These are phyloP conservation scores for Bombus waltoni DNA, from an alignment of 1,140 invertebrate genomes.

Conservation along the genomic window DNA sequence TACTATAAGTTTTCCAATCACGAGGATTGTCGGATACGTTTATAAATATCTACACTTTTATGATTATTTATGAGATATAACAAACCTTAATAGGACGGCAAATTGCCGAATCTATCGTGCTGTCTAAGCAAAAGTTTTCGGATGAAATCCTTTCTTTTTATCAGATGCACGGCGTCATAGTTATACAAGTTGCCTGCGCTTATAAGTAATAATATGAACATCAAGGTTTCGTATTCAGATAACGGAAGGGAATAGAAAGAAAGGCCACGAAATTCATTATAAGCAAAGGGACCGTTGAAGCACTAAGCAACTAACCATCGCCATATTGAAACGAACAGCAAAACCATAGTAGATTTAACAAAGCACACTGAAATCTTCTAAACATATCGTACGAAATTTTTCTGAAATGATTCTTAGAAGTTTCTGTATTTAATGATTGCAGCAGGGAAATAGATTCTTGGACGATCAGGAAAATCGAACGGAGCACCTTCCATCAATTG, in stretches of 20 bases:
- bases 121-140: slow-evolving; percentile 5
- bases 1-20: background rate
- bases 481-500: slow-evolving; percentile 45
- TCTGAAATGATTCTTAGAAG: background rate
- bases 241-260: slow-evolving; percentile 23
- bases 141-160: slow-evolving; percentile 8
- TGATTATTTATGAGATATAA: slow-evolving; percentile 21
- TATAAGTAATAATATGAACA: slow-evolving; percentile 22
- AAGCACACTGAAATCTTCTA: slow-evolving; percentile 22
- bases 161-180: slow-evolving; percentile 15
- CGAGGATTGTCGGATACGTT: background rate
- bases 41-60: background rate
- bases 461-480: background rate
- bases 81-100: slow-evolving; percentile 43
- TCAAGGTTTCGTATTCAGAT: slow-evolving; percentile 26
- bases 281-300: slow-evolving; percentile 35
- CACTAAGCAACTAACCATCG: slow-evolving; percentile 54
- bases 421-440: background rate
- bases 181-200: slow-evolving; percentile 1
- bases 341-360: slow-evolving; percentile 37
- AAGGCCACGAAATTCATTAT: slow-evolving; percentile 54
- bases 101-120: slow-evolving; percentile 37
- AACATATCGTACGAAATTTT: slow-evolving; percentile 13
- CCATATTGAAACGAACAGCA: slow-evolving; percentile 62
- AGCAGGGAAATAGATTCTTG: background rate